Conservation (phyloP, 2,888 invertebrate species). For the Drosophila merina region DNA sequence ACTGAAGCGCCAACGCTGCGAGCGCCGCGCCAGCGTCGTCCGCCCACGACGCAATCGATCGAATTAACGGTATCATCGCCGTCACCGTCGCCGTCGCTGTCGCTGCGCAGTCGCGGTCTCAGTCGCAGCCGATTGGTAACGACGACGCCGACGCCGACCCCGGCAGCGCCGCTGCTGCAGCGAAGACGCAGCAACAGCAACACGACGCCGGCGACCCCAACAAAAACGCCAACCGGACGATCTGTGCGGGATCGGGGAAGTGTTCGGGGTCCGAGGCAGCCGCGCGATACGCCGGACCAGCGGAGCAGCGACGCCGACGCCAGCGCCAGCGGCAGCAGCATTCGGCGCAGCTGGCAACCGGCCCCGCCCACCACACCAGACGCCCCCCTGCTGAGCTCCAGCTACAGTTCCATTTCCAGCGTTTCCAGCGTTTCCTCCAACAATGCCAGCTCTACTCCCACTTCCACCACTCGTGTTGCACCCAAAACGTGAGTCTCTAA, state of each 20-base stretch:
- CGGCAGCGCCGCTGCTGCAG: constrained; percentile 39
- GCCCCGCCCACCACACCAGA: constrained; percentile 25
- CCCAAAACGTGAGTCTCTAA: constrained; percentile 82
- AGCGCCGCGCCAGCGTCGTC: constrained; percentile 81
- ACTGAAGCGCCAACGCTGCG: constrained; percentile 83
- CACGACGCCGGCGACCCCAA: constrained; percentile 14
- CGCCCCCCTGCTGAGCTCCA: not conserved
- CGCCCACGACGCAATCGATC: constrained; percentile 65
- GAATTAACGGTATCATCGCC: constrained; percentile 29
- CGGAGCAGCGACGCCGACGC: constrained; percentile 22
- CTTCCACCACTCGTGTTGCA: constrained; percentile 36
- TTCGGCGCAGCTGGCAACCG: constrained; percentile 39
- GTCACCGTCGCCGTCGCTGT: constrained; percentile 16
- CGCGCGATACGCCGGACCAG: constrained; percentile 63
- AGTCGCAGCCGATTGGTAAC: constrained; percentile 43
- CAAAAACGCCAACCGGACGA: constrained; percentile 19
- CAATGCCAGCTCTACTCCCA: constrained; percentile 12
- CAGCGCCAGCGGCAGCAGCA: constrained; percentile 41
- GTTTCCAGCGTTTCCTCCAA: not conserved
- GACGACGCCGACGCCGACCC: constrained; percentile 50
- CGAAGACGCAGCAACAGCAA: constrained; percentile 33
- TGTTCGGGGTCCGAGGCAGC: constrained; percentile 61
- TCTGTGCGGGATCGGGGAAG: constrained; percentile 42
- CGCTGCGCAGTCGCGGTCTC: constrained; percentile 39
- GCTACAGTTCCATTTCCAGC: not conserved